Evolutionary conservation across 2,888 invertebrate species (phyloP).

Genomic region (Drosophila melanosoma): DNA sequence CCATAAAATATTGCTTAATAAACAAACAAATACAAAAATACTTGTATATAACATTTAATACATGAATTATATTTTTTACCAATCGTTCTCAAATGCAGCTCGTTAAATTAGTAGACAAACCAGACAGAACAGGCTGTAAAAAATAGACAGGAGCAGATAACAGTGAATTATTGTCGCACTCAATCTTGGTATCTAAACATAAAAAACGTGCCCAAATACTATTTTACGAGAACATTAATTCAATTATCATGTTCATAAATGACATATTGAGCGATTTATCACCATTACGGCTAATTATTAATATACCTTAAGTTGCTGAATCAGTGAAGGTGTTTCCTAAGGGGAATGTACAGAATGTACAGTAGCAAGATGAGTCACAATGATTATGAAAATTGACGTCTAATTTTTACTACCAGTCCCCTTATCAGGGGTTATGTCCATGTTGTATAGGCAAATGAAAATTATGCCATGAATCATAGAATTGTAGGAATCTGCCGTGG

Average conservation of each 20-base stretch:
- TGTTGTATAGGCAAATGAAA: constrained; percentile 8
- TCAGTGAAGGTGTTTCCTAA: constrained; percentile 21
- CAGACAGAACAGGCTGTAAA: neutral
- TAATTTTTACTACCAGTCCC: neutral
- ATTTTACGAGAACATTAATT: neutral
- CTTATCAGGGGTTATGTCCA: constrained; percentile 29
- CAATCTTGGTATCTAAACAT: neutral
- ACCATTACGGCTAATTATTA: neutral
- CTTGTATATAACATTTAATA: neutral
- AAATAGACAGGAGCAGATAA: neutral
- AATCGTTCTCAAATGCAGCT: neutral
- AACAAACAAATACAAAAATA: neutral
- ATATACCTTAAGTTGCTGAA: constrained; percentile 19
- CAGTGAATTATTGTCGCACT: neutral
- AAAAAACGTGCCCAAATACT: too few species aligned
- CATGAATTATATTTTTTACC: neutral
- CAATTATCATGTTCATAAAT: neutral
- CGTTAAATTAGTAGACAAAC: neutral
- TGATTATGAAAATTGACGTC: constrained; percentile 2
- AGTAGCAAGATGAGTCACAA: constrained; percentile 31
- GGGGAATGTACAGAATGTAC: neutral
- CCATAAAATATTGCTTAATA: neutral
- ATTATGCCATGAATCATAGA: constrained; percentile 55
- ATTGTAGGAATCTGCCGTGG: constrained; percentile 14
- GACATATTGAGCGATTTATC: neutral